These are phyloP conservation scores for Zoanthus sociatus DNA, from an alignment of 92 coral and sea anemone species.

Conservation along the genomic window DNA sequence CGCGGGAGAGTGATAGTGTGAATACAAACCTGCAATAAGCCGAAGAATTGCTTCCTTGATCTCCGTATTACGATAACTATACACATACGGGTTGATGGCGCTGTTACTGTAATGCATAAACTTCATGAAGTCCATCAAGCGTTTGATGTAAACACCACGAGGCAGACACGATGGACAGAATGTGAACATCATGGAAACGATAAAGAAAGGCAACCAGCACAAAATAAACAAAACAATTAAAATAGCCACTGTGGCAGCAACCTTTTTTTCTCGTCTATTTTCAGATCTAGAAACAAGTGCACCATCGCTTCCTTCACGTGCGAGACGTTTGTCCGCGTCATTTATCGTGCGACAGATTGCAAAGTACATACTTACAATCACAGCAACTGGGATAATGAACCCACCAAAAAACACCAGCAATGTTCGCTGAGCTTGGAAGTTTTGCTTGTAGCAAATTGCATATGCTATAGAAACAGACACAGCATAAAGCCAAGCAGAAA, in stretches of 20 bases:
- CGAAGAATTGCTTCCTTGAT: conserved; percentile 60
- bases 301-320: conserved; percentile 40
- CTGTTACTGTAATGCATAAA: conserved; percentile 88
- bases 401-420: conserved; percentile 70
- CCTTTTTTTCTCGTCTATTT: conserved; percentile 63
- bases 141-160: conserved; percentile 32
- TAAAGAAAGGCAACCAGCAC: conserved; percentile 84
- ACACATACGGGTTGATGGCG: conserved; percentile 78
- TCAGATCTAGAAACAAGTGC: conserved; percentile 16
- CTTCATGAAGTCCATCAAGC: conserved; percentile 79
- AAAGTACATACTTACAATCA: conserved; percentile 61
- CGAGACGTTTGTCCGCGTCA: conserved; percentile 49
- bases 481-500: conserved; percentile 70
- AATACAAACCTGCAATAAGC: neutral
- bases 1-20: neutral
- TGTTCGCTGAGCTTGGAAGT: conserved; percentile 52
- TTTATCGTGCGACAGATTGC: conserved; percentile 58
- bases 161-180: conserved; percentile 58
- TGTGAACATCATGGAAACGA: conserved; percentile 71
- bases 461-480: conserved; percentile 50
- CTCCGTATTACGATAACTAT: conserved; percentile 78
- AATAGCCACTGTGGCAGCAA: conserved; percentile 72
- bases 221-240: conserved; percentile 67
- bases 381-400: conserved; percentile 63
- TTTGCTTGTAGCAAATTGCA: conserved; percentile 39